phyloP scores from a whole-genome alignment of 2,113 vertebrate genomes.

The Hystrix cristata region DNA sequence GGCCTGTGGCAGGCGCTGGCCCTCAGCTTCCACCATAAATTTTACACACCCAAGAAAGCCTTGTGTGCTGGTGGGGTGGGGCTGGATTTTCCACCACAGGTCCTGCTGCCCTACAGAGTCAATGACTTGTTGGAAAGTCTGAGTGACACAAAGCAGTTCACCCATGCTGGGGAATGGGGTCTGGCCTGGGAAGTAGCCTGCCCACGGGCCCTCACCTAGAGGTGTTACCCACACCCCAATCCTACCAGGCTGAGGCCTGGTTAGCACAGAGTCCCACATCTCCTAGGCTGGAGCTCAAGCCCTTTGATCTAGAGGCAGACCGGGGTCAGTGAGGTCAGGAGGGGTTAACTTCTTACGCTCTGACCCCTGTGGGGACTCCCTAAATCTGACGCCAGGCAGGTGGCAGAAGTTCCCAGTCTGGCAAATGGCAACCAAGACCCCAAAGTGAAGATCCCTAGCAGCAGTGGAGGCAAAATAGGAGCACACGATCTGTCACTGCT shows the following conservation, averaged over 20 bases:
- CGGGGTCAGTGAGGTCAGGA: neutral
- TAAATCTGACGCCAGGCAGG: neutral
- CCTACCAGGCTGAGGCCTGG: neutral
- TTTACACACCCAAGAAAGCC: constrained; percentile 24
- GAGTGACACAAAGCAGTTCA: constrained; percentile 36
- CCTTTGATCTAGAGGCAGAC: neutral
- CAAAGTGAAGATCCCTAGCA: neutral
- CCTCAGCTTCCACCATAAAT: constrained; percentile 53
- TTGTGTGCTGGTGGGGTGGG: neutral
- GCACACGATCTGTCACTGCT: rapidly evolving
- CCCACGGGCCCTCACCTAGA: neutral
- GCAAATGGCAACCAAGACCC: neutral
- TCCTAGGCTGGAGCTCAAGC: neutral
- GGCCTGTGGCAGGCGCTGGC: constrained; percentile 14
- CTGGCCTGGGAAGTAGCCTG: neutral
- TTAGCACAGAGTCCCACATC: neutral
- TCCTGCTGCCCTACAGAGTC: constrained; percentile 12
- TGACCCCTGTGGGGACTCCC: neutral
- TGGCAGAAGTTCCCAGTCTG: neutral
- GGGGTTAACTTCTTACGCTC: neutral
- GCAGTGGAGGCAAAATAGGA: neutral
- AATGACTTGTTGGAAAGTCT: constrained; percentile 63
- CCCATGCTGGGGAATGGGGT: neutral
- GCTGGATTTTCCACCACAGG: constrained; percentile 29
- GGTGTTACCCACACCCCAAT: neutral